Percentiles rank a stretch among this genome's conserved stretches.
Conservation (phyloP, 2,888 invertebrate species). For the Mayetiola destructor region DNA sequence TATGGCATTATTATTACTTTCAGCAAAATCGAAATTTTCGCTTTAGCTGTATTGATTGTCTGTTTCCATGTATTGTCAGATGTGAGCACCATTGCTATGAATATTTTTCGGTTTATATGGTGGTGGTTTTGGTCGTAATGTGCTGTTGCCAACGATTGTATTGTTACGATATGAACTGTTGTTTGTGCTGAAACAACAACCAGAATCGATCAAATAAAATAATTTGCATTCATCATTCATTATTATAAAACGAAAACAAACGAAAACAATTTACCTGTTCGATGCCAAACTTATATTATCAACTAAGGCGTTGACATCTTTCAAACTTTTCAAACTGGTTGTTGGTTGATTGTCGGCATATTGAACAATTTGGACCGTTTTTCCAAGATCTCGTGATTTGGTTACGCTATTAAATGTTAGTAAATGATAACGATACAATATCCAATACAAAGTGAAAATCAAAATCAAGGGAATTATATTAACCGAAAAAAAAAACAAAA, state of each 20-base stretch:
- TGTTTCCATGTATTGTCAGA: conserved; percentile 28
- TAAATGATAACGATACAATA: neutral
- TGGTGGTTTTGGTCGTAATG: conserved; percentile 33
- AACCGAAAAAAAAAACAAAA: too few relatives aligned
- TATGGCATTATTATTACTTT: neutral
- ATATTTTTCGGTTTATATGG: conserved; percentile 31
- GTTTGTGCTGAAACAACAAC: conserved; percentile 37
- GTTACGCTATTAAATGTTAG: neutral
- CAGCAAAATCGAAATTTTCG: neutral
- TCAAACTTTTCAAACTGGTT: conserved; percentile 44
- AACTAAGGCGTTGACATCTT: conserved; percentile 35
- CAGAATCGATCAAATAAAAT: neutral
- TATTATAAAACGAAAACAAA: neutral
- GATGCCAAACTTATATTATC: conserved; percentile 33
- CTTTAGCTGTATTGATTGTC: neutral
- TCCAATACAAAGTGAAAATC: too few relatives aligned
- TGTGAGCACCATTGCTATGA: conserved; percentile 29
- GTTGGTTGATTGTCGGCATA: conserved; percentile 44
- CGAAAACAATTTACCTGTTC: conserved; percentile 27
- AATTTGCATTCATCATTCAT: neutral
- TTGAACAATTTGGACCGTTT: conserved; percentile 46
- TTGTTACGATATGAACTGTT: conserved; percentile 41
- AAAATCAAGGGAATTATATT: too few relatives aligned
- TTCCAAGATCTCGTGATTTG: neutral
- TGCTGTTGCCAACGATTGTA: conserved; percentile 34